These are phyloP conservation scores for Bombus picipes DNA, from an alignment of 1,140 invertebrate genomes.

Conservation along the genomic window DNA sequence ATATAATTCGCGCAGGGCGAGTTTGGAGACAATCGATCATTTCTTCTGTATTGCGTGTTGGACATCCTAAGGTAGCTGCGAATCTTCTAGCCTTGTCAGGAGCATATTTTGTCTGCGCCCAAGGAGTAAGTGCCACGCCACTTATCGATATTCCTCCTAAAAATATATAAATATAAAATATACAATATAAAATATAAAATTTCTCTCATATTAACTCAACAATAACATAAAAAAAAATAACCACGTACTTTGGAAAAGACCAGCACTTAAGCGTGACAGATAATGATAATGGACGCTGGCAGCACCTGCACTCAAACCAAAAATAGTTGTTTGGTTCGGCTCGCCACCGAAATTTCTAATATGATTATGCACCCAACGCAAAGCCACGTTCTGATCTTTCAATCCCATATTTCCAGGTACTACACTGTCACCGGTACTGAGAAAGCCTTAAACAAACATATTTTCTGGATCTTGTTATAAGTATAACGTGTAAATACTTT, in stretches of 20 bases:
- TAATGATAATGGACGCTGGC: conserved; percentile 85
- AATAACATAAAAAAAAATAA: background rate
- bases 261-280: conserved; percentile 79
- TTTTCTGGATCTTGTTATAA: too few species aligned
- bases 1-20: conserved; percentile 84
- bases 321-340: conserved; percentile 82
- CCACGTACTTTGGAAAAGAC: conserved; percentile 77
- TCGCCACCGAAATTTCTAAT: conserved; percentile 83
- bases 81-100: conserved; percentile 87
- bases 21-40: conserved; percentile 88
- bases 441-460: conserved; percentile 78
- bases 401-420: conserved; percentile 85
- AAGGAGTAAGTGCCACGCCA: conserved; percentile 88
- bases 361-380: conserved; percentile 85
- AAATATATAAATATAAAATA: background rate
- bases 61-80: conserved; percentile 87
- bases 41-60: conserved; percentile 81
- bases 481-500: too few species aligned
- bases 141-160: conserved; percentile 89
- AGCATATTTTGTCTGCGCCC: conserved; percentile 87
- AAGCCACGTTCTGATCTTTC: conserved; percentile 85
- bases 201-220: background rate
- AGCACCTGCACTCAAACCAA: conserved; percentile 83
- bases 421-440: conserved; percentile 83
- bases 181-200: too few species aligned